Percentiles rank a stretch among this genome's conserved stretches.
Conservation (phyloP, 2,113 vertebrate genomes). For the Mesoclemmys tuberculata region DNA sequence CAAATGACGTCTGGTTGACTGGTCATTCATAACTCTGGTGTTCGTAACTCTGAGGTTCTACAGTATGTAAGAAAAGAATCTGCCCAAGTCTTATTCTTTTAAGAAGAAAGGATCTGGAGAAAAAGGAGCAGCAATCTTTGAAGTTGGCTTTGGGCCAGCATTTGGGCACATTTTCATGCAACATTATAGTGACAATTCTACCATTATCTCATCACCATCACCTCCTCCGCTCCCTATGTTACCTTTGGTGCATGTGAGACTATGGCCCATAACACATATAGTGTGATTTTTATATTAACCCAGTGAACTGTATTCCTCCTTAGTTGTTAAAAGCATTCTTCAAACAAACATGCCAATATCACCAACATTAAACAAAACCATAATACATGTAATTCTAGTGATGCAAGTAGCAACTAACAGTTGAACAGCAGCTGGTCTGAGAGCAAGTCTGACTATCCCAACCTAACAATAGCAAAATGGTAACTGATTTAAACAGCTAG, state of each 20-base stretch:
- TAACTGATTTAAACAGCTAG: background rate
- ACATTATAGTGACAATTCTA: background rate
- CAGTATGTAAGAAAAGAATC: background rate
- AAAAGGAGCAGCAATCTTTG: too few relatives aligned
- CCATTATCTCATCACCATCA: background rate
- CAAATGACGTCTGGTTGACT: too few relatives aligned
- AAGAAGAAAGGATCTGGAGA: background rate
- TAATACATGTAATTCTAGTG: background rate
- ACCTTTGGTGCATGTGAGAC: background rate
- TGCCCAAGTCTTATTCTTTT: background rate
- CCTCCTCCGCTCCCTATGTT: too few relatives aligned
- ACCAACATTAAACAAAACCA: background rate
- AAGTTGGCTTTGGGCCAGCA: background rate
- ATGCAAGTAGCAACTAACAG: fast-evolving
- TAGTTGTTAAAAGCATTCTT: background rate
- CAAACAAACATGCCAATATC: background rate
- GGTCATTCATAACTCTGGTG: too few relatives aligned
- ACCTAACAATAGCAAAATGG: background rate
- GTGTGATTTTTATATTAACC: background rate
- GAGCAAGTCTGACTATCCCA: background rate
- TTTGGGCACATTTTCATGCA: background rate
- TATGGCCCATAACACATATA: background rate
- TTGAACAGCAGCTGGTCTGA: background rate
- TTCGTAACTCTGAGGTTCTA: too few relatives aligned
- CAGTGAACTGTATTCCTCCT: background rate